These are phyloP conservation scores for Tipula helvola DNA, from an alignment of 2,888 invertebrate genomes.

Conservation along the genomic window DNA sequence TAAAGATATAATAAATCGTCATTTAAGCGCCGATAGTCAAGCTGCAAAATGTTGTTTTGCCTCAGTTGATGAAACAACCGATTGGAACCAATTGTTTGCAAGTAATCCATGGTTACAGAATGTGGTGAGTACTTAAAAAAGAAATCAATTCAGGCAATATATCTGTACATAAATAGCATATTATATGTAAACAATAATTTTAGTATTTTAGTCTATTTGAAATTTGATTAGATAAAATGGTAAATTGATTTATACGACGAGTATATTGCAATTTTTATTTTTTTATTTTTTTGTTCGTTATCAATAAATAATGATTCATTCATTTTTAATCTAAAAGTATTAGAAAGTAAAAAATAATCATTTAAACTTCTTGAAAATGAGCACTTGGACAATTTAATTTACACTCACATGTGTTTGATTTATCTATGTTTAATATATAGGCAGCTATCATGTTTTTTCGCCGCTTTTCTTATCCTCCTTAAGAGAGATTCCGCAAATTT, in stretches of 20 bases:
- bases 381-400: too few species aligned
- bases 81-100: conserved; percentile 59
- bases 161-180: neutral
- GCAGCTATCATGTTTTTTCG: too few species aligned
- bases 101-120: conserved; percentile 78
- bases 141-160: neutral
- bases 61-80: conserved; percentile 59
- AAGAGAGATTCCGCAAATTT: too few species aligned
- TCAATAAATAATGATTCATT: neutral
- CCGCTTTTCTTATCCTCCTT: too few species aligned
- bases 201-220: neutral
- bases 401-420: too few species aligned
- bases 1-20: conserved; percentile 79
- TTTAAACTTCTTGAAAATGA: too few species aligned
- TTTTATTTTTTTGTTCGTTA: neutral
- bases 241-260: neutral
- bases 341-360: neutral
- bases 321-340: neutral
- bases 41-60: conserved; percentile 70
- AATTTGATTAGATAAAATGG: neutral
- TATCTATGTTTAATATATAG: too few species aligned
- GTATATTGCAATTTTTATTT: neutral
- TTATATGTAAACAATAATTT: neutral
- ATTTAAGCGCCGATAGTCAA: conserved; percentile 52
- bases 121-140: conserved; percentile 40